Percentiles rank a stretch among this genome's conserved stretches.
These are phyloP conservation scores for Tetraneura akinire DNA, from an alignment of 1,140 invertebrate species.

Conservation along the genomic window DNA sequence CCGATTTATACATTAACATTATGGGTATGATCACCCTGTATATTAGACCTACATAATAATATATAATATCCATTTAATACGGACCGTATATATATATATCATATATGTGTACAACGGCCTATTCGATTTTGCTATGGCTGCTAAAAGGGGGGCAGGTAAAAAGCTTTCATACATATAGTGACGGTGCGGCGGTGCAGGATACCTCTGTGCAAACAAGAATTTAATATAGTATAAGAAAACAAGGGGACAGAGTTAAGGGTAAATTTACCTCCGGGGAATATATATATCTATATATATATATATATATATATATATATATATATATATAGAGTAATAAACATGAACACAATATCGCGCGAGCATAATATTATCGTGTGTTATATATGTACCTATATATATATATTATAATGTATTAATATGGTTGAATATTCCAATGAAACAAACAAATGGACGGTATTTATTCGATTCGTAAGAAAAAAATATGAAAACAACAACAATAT, in stretches of 20 bases:
- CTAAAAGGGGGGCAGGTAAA: slow-evolving; percentile 48
- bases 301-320: no score
- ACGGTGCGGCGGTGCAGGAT: not conserved
- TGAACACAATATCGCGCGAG: slow-evolving; percentile 39
- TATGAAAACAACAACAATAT: slow-evolving; percentile 2
- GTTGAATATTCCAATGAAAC: not conserved
- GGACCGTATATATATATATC: slow-evolving; percentile 1
- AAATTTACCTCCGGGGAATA: slow-evolving; percentile 49
- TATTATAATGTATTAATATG: not conserved
- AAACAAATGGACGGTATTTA: slow-evolving; percentile 11
- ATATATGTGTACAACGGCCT: not conserved
- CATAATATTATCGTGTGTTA: slow-evolving; percentile 24
- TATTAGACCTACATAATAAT: no score
- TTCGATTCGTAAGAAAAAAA: not conserved
- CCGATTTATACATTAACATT: no score
- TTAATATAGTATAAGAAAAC: slow-evolving; percentile 52
- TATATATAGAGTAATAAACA: slow-evolving; percentile 48
- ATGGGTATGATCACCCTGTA: no score
- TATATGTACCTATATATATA: not conserved
- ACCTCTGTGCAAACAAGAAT: slow-evolving; percentile 49
- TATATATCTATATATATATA: no score
- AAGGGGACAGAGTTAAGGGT: slow-evolving; percentile 50
- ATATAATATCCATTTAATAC: slow-evolving; percentile 1
- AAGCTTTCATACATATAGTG: slow-evolving; percentile 46
- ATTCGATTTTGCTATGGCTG: slow-evolving; percentile 37